Percentiles rank a stretch among this genome's conserved stretches.
Conservation (phyloP, 2,113 vertebrate species). For the Malurus elegans region DNA sequence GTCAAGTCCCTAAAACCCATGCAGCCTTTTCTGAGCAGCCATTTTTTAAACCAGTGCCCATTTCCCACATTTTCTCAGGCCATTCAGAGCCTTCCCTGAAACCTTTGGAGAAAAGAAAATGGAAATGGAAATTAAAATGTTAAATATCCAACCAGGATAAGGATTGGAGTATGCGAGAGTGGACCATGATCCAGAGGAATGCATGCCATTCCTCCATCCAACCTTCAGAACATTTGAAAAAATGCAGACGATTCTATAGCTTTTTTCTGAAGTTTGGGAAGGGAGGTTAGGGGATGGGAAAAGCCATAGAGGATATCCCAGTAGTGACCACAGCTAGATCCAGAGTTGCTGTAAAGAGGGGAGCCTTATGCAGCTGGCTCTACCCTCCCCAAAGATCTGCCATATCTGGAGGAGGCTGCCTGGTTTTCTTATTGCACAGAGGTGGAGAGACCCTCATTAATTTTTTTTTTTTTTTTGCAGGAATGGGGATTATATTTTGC, state of each 20-base stretch:
- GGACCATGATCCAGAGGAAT: background rate
- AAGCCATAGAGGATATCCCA: background rate
- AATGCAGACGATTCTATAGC: background rate
- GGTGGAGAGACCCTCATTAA: background rate
- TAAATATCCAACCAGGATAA: background rate
- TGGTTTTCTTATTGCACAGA: slow-evolving; percentile 19
- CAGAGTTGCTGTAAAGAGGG: background rate
- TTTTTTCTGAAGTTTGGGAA: background rate
- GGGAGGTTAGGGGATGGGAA: background rate
- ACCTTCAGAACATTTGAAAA: background rate
- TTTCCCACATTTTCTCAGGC: background rate
- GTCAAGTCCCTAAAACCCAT: background rate
- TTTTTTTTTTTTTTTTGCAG: slow-evolving; percentile 7
- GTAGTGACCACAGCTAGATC: background rate
- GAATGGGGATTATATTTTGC: slow-evolving; percentile 52
- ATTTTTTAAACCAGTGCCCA: background rate
- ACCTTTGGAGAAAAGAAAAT: background rate
- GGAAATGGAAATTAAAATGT: background rate
- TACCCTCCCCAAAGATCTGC: background rate
- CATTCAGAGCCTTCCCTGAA: background rate
- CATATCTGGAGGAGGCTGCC: background rate
- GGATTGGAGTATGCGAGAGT: background rate
- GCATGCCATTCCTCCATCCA: background rate
- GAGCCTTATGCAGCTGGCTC: background rate
- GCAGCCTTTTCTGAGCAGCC: background rate